These are phyloP conservation scores for Parazoanthus atlanticus DNA, from an alignment of 92 coral and sea anemone species.

Conservation along the genomic window DNA sequence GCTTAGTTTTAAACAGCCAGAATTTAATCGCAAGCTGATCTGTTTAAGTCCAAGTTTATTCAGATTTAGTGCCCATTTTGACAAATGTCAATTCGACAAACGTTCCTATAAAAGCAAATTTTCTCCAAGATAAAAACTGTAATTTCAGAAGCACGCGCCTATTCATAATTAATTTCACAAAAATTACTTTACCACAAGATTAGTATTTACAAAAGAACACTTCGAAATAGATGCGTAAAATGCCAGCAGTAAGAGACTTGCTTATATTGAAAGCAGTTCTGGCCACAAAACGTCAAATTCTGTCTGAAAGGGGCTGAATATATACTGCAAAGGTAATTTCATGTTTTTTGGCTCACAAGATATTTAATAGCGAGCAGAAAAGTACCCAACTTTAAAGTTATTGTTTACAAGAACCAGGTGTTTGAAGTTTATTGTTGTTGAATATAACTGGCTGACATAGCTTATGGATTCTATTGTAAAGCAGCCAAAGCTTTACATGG, in stretches of 20 bases:
- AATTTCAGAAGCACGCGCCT: conserved; percentile 6
- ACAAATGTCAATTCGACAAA: conserved; percentile 33
- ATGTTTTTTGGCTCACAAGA: background rate
- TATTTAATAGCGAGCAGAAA: conserved; percentile 19
- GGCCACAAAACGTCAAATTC: background rate
- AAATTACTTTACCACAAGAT: background rate
- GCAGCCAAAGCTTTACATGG: background rate
- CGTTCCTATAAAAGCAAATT: background rate
- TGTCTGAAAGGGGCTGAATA: background rate
- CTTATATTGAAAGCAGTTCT: background rate
- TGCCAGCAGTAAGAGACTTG: background rate
- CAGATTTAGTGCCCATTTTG: background rate
- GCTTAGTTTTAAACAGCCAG: background rate
- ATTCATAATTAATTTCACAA: conserved; percentile 1
- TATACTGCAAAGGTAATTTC: background rate
- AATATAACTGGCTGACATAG: conserved; percentile 19
- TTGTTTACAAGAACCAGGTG: conserved; percentile 25
- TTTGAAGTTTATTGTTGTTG: conserved; percentile 27
- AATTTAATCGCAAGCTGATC: conserved; percentile 16
- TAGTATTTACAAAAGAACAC: conserved; percentile 10
- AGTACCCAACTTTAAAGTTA: conserved; percentile 9
- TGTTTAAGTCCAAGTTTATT: conserved; percentile 10
- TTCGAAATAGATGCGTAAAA: background rate
- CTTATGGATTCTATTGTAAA: conserved; percentile 18
- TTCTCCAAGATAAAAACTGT: background rate